These are phyloP conservation scores for Enhydra lutris DNA, from an alignment of 2,113 vertebrate genomes.

Conservation along the genomic window DNA sequence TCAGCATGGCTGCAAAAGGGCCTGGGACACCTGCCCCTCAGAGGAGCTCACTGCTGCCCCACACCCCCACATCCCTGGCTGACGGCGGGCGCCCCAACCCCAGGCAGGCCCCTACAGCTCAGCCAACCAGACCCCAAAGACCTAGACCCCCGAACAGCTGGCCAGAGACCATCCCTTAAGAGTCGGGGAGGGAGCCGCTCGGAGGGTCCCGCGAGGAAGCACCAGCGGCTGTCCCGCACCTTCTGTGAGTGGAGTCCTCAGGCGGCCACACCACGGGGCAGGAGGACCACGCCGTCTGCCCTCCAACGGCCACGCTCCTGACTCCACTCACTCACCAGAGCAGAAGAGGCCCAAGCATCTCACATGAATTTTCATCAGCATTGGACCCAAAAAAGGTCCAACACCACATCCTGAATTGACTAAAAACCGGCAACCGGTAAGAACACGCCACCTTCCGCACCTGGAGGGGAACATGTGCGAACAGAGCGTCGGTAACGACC, in stretches of 20 bases:
- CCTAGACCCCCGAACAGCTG: not conserved
- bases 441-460: accelerated
- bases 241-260: accelerated
- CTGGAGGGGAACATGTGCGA: accelerated
- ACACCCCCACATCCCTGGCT: accelerated
- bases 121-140: not conserved
- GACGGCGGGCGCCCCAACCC: accelerated
- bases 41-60: not conserved
- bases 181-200: accelerated
- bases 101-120: too few relatives aligned
- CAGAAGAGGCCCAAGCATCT: not conserved
- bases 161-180: accelerated
- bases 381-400: not conserved
- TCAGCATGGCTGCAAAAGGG: accelerated
- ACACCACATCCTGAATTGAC: not conserved
- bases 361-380: not conserved
- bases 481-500: accelerated
- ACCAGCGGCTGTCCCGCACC: accelerated
- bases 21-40: not conserved
- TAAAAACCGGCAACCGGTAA: too few relatives aligned
- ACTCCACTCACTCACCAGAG: not conserved
- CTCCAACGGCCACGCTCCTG: accelerated
- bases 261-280: accelerated
- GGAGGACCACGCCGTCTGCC: not conserved
- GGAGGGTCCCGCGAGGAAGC: accelerated